phyloP scores from a whole-genome alignment of 2,113 vertebrate genomes.

The Brienomyrus brachyistius region DNA sequence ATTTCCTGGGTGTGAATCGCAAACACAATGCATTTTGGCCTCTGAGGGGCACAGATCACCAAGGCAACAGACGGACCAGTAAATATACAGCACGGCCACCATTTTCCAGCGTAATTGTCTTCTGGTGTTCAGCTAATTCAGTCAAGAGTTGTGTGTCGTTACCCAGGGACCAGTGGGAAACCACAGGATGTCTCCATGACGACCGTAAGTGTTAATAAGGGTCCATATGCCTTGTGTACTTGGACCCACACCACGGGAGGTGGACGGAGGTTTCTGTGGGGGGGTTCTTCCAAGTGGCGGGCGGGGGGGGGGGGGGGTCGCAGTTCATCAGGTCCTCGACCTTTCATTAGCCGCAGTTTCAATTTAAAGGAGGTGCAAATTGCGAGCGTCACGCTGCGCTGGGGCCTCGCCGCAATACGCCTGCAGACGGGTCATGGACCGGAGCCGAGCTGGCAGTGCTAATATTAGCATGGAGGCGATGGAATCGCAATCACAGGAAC shows the following conservation, averaged over 20 bases:
- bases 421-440: no score
- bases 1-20: not conserved
- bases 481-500: not conserved
- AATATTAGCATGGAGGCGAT: not conserved
- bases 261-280: not conserved
- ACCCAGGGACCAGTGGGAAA: not conserved
- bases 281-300: not conserved
- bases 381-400: not conserved
- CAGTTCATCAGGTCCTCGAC: constrained; percentile 7
- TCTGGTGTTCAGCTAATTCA: not conserved
- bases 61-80: not conserved
- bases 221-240: constrained; percentile 7
- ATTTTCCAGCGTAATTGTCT: not conserved
- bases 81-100: not conserved
- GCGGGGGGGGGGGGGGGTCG: not conserved
- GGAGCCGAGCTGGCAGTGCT: not conserved
- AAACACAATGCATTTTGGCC: not conserved
- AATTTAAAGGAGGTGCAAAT: constrained; percentile 12
- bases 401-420: not conserved
- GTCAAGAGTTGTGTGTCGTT: not conserved
- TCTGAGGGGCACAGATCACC: not conserved
- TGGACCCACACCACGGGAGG: not conserved
- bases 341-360: constrained; percentile 17
- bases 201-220: constrained; percentile 11
- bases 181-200: not conserved